These are phyloP conservation scores for Eudorcas thomsonii DNA, from an alignment of 2,113 vertebrate species.

Conservation along the genomic window DNA sequence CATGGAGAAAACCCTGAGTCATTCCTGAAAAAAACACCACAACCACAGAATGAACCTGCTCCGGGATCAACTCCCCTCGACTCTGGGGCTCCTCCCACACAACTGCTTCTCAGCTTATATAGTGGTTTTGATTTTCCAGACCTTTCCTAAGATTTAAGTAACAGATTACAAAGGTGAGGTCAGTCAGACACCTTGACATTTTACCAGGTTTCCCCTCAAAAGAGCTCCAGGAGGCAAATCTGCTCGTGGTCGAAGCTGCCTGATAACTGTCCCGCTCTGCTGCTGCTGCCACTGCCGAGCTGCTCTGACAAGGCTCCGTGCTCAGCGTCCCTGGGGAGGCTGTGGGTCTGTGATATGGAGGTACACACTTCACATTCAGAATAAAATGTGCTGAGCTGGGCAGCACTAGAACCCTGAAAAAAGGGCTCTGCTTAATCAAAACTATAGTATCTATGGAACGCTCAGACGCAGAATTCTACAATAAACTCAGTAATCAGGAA, in stretches of 20 bases:
- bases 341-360: slow-evolving; percentile 73
- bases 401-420: slow-evolving; percentile 65
- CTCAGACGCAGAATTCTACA: slow-evolving; percentile 59
- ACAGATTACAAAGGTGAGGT: slow-evolving; percentile 66
- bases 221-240: slow-evolving; percentile 78
- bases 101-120: slow-evolving; percentile 45
- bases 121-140: slow-evolving; percentile 55
- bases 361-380: slow-evolving; percentile 77
- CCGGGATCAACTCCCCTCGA: slow-evolving; percentile 16
- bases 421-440: slow-evolving; percentile 67
- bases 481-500: slow-evolving; percentile 66
- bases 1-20: not conserved
- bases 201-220: slow-evolving; percentile 77
- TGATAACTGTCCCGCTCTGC: slow-evolving; percentile 66
- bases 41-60: not conserved
- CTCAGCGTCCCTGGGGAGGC: slow-evolving; percentile 74
- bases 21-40: not conserved
- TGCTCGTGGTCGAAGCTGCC: slow-evolving; percentile 74
- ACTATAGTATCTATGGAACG: slow-evolving; percentile 60
- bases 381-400: slow-evolving; percentile 67
- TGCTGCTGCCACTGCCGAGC: slow-evolving; percentile 73
- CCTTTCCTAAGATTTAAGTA: slow-evolving; percentile 50
- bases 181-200: slow-evolving; percentile 76
- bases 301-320: slow-evolving; percentile 72
- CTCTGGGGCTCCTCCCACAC: slow-evolving; percentile 3